These are phyloP conservation scores for Cryptotis parvus DNA, from an alignment of 2,113 vertebrate genomes.

Conservation along the genomic window DNA sequence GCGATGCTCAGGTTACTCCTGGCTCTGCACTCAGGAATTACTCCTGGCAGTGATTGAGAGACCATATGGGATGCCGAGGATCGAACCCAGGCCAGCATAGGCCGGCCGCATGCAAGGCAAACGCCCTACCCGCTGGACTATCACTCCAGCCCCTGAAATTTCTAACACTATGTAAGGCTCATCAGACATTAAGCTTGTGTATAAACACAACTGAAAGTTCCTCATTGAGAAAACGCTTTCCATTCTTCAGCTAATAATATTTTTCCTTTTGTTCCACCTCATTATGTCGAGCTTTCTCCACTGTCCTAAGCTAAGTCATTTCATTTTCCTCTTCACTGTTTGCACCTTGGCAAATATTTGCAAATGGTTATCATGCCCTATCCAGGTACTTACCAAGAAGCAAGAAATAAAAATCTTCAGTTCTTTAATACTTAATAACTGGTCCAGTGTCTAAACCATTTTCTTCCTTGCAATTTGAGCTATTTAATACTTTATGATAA, in stretches of 20 bases:
- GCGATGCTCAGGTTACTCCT: no score
- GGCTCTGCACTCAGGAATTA: no score
- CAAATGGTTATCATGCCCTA: conserved; percentile 58
- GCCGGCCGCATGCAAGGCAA: no score
- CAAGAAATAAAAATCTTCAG: conserved; percentile 60
- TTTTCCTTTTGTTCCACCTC: conserved; percentile 69
- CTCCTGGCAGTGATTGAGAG: no score
- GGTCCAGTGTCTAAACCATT: conserved; percentile 52
- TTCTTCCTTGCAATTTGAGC: conserved; percentile 68
- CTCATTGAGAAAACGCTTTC: conserved; percentile 32
- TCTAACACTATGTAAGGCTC: conserved; percentile 37
- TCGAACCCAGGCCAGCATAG: no score
- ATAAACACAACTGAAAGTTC: conserved; percentile 56
- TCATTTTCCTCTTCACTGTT: conserved; percentile 64
- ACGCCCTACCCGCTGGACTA: no score
- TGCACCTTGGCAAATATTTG: conserved; percentile 80
- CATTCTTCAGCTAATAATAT: conserved; percentile 68
- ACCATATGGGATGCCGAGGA: no score
- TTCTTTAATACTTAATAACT: conserved; percentile 75
- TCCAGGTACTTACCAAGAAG: conserved; percentile 46
- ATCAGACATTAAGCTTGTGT: conserved; percentile 52
- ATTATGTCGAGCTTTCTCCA: conserved; percentile 69
- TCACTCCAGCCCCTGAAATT: no score
- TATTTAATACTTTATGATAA: conserved; percentile 58
- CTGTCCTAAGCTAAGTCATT: conserved; percentile 64